Evolutionary conservation across 2,888 invertebrate genomes (phyloP).

Genomic region (Morpho deidamia): DNA sequence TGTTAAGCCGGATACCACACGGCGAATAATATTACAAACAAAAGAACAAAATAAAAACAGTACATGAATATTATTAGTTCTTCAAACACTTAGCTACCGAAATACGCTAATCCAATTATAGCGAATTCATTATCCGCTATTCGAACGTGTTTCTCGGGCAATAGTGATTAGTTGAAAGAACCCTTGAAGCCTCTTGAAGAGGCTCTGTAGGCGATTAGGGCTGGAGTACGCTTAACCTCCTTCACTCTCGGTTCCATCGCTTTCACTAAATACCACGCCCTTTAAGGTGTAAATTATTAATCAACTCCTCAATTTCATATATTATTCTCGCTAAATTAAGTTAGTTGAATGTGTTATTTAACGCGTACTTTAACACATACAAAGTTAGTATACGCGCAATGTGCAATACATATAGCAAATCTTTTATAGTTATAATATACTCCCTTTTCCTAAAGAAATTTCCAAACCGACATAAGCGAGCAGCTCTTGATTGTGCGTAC

Average conservation of each 20-base stretch:
- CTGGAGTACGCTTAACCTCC: constrained; percentile 20
- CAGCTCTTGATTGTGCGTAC: too few species aligned
- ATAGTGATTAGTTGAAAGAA: constrained; percentile 20
- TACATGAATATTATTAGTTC: not conserved
- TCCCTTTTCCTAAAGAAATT: too few species aligned
- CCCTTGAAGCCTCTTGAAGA: constrained; percentile 17
- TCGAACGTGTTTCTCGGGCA: constrained; percentile 20
- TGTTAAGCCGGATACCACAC: too few species aligned
- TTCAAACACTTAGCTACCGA: constrained; percentile 1
- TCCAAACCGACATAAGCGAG: too few species aligned
- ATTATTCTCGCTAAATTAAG: too few species aligned
- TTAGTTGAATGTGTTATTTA: too few species aligned
- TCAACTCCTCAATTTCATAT: not conserved
- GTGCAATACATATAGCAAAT: too few species aligned
- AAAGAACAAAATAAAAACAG: not conserved
- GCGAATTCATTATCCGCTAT: constrained; percentile 16
- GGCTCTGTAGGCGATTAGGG: constrained; percentile 20
- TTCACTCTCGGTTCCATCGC: constrained; percentile 8
- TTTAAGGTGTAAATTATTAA: constrained; percentile 12
- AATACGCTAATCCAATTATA: constrained; percentile 18
- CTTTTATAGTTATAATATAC: too few species aligned
- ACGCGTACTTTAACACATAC: too few species aligned
- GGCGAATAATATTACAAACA: too few species aligned
- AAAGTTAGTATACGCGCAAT: too few species aligned
- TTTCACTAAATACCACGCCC: constrained; percentile 14